Percentiles rank a stretch among this genome's conserved stretches.
Conservation (phyloP, 2,888 invertebrate genomes). For the Epirrhoe alternata region DNA sequence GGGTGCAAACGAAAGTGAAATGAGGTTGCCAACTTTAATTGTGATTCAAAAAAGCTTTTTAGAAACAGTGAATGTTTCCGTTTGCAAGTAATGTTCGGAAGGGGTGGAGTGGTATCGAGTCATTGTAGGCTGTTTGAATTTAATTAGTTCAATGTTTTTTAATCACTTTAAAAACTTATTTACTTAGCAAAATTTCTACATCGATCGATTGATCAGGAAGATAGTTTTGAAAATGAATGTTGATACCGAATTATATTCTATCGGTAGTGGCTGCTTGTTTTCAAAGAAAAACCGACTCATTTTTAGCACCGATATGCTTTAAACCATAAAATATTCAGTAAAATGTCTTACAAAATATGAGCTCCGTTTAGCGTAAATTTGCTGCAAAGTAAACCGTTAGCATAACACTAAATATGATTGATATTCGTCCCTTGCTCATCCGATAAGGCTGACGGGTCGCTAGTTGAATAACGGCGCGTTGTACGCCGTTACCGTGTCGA, state of each 20-base stretch:
- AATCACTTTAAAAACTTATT: neutral
- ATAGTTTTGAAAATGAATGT: neutral
- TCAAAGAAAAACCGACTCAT: neutral
- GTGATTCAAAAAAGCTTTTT: slow-evolving; percentile 1
- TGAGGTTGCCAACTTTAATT: slow-evolving; percentile 6
- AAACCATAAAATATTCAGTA: slow-evolving; percentile 6
- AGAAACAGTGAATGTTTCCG: neutral
- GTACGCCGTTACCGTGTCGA: slow-evolving; percentile 22
- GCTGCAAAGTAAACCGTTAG: slow-evolving; percentile 28
- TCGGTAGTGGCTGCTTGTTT: neutral
- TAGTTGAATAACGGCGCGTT: slow-evolving; percentile 27
- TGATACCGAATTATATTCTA: neutral
- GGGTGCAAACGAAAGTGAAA: neutral
- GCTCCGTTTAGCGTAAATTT: slow-evolving; percentile 22
- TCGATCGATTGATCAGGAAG: neutral
- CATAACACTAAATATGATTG: slow-evolving; percentile 42
- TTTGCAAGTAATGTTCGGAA: neutral
- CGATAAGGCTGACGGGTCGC: slow-evolving; percentile 36
- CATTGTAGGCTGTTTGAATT: neutral
- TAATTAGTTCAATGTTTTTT: neutral
- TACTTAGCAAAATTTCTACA: too few relatives aligned
- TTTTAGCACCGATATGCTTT: neutral
- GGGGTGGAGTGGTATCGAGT: neutral
- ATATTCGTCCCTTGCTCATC: slow-evolving; percentile 41
- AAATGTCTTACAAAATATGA: slow-evolving; percentile 17